phyloP scores from a whole-genome alignment of 2,888 invertebrate species.

The Dexiosoma caninum region DNA sequence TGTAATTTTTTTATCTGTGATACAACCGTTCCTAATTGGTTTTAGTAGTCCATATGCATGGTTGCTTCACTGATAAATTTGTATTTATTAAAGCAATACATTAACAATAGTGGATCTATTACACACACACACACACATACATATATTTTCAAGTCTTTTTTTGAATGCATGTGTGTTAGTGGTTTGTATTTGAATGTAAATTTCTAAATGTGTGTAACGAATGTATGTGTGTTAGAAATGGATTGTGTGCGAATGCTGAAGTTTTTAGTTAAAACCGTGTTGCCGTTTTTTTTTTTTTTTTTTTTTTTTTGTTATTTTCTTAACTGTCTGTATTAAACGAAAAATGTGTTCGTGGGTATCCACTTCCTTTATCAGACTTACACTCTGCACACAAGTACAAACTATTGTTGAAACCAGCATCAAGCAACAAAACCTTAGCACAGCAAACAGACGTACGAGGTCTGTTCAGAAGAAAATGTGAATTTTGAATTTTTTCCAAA shows the following conservation, averaged over 20 bases:
- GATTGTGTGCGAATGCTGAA: conserved; percentile 2
- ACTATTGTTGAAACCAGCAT: conserved; percentile 10
- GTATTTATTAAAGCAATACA: conserved; percentile 72
- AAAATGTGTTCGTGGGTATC: conserved; percentile 47
- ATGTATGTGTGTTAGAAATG: background rate
- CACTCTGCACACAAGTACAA: conserved; percentile 5
- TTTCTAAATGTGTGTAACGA: background rate
- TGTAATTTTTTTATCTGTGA: conserved; percentile 46
- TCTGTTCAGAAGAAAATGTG: no score
- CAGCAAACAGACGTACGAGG: conserved; percentile 19
- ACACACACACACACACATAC: conserved; percentile 10
- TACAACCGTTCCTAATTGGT: conserved; percentile 69
- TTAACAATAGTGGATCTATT: conserved; percentile 66
- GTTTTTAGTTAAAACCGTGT: conserved; percentile 14
- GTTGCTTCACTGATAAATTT: conserved; percentile 71
- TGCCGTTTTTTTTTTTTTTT: background rate
- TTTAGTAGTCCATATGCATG: conserved; percentile 70
- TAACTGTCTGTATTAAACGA: conserved; percentile 28
- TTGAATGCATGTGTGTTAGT: background rate
- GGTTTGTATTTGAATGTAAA: background rate
- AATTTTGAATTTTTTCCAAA: no score
- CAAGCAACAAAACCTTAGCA: conserved; percentile 19
- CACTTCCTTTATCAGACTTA: conserved; percentile 34
- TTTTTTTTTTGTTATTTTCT: background rate
- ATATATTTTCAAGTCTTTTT: background rate